phyloP scores from a whole-genome alignment of 2,113 vertebrate species.

The Tinamus guttatus region DNA sequence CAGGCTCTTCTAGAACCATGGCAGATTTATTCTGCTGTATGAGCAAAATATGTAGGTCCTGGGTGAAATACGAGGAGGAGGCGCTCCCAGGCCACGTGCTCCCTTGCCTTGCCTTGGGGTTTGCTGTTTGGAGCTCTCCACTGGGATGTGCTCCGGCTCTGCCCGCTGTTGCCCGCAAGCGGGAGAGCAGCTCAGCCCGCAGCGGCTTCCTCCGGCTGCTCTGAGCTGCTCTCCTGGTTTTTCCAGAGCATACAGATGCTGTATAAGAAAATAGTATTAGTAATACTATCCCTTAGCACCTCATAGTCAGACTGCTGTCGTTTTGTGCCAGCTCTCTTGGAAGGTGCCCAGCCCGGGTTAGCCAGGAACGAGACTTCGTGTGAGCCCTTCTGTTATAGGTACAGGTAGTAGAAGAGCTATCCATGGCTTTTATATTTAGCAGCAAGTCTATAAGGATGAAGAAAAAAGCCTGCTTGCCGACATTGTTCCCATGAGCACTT shows the following conservation, averaged over 20 bases:
- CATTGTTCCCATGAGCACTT: slow-evolving; percentile 47
- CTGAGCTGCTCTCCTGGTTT: too few relatives aligned
- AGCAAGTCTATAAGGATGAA: slow-evolving; percentile 30
- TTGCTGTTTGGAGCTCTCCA: background rate
- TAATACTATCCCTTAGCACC: background rate
- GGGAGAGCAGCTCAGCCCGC: too few relatives aligned
- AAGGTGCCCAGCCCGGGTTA: background rate
- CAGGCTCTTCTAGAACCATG: background rate
- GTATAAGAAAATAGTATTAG: background rate
- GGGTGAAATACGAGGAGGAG: background rate
- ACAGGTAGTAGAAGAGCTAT: background rate
- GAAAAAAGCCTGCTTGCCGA: background rate
- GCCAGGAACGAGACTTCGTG: background rate
- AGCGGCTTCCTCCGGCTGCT: too few relatives aligned
- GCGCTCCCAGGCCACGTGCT: background rate
- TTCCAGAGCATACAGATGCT: background rate
- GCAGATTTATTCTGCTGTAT: too few relatives aligned
- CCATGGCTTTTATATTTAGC: slow-evolving; percentile 35
- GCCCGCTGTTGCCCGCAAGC: too few relatives aligned
- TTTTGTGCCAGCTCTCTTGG: background rate
- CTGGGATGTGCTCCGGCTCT: too few relatives aligned
- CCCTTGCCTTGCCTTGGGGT: background rate
- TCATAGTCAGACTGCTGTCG: background rate
- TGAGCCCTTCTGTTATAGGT: background rate
- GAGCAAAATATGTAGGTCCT: background rate